Percentiles rank a stretch among this genome's conserved stretches.
Conservation (phyloP, 1,140 invertebrate genomes). For the Amphibalanus amphitrite region DNA sequence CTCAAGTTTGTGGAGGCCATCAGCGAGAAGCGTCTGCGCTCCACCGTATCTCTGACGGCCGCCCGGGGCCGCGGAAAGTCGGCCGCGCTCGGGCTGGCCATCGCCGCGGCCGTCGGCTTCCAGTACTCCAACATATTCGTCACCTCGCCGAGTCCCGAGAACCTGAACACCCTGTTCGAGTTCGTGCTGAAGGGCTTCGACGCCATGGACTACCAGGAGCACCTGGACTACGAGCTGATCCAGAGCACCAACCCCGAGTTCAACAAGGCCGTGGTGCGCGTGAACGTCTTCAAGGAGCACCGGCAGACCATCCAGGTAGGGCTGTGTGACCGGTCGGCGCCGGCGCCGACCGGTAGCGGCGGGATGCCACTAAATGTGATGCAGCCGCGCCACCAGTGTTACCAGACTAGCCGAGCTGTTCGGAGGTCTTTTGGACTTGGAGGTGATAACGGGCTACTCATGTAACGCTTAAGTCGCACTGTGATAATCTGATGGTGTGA, state of each 20-base stretch:
- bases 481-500: too few species aligned
- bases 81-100: slow-evolving; percentile 85
- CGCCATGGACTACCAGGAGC: slow-evolving; percentile 86
- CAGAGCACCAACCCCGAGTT: slow-evolving; percentile 91
- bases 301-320: slow-evolving; percentile 86
- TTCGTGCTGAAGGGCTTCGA: slow-evolving; percentile 96
- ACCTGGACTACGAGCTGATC: slow-evolving; percentile 89
- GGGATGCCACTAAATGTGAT: too few species aligned
- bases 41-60: slow-evolving; percentile 90
- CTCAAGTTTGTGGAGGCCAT: slow-evolving; percentile 89
- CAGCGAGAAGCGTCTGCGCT: slow-evolving; percentile 74
- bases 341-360: too few species aligned
- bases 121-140: slow-evolving; percentile 98
- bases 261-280: slow-evolving; percentile 85
- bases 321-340: too few species aligned
- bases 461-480: too few species aligned
- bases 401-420: too few species aligned
- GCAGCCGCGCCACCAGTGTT: too few species aligned
- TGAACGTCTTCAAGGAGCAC: slow-evolving; percentile 77
- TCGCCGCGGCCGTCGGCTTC: slow-evolving; percentile 64
- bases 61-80: slow-evolving; percentile 95
- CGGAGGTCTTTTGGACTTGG: too few species aligned
- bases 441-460: too few species aligned
- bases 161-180: slow-evolving; percentile 94
- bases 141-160: slow-evolving; percentile 93